These are phyloP conservation scores for Anseranas semipalmata DNA, from an alignment of 2,113 vertebrate genomes.

Conservation along the genomic window DNA sequence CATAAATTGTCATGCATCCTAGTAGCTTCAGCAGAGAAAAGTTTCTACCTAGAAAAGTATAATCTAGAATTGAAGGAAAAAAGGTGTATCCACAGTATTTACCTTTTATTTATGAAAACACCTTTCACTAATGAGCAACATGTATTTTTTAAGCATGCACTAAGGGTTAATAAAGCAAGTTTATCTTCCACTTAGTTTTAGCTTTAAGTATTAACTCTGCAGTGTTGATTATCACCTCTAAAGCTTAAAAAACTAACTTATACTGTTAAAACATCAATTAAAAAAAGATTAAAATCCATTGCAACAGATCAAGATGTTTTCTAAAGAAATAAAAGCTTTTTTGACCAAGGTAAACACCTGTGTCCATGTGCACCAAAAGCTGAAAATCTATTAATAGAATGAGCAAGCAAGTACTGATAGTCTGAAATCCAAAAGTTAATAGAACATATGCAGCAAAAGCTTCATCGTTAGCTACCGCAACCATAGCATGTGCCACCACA, in stretches of 20 bases:
- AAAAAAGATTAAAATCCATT: background rate
- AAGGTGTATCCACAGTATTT: background rate
- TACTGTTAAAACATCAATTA: background rate
- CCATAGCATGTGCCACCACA: conserved; percentile 82
- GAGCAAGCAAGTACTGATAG: conserved; percentile 75
- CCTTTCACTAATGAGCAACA: background rate
- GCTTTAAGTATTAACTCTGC: conserved; percentile 40
- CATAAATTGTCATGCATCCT: conserved; percentile 13
- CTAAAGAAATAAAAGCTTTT: background rate
- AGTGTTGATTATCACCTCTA: background rate
- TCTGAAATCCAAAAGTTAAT: conserved; percentile 77
- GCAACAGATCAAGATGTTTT: background rate
- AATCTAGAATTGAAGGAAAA: background rate
- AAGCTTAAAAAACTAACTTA: background rate
- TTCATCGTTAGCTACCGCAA: conserved; percentile 83
- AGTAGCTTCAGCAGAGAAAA: conserved; percentile 31
- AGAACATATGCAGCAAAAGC: conserved; percentile 75
- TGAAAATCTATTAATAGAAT: conserved; percentile 53
- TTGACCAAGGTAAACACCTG: background rate
- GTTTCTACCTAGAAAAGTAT: conserved; percentile 22
- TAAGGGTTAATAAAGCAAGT: conserved; percentile 70
- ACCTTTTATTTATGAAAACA: background rate
- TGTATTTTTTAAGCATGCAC: conserved; percentile 70
- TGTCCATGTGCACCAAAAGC: conserved; percentile 43
- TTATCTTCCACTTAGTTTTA: background rate